These are phyloP conservation scores for Eueides isabella DNA, from an alignment of 1,140 invertebrate genomes.

Conservation along the genomic window DNA sequence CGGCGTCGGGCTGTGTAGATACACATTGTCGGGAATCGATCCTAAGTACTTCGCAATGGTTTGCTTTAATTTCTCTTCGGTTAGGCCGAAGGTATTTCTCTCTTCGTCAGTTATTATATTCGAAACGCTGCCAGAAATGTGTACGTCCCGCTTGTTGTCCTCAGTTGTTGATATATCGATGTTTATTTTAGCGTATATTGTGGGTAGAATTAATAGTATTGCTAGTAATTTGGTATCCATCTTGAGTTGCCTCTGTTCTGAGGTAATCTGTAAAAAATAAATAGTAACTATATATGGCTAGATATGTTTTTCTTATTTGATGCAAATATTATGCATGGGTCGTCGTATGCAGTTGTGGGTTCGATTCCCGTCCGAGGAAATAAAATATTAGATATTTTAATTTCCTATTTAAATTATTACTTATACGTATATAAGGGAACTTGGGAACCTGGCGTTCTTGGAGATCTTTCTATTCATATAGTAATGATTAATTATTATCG, in stretches of 20 bases:
- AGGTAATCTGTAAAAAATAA: neutral
- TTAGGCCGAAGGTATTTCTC: slow-evolving; percentile 40
- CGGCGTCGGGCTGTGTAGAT: slow-evolving; percentile 50
- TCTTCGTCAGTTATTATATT: slow-evolving; percentile 45
- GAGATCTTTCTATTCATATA: too few species aligned
- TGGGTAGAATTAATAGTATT: slow-evolving; percentile 38
- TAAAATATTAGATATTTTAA: too few species aligned
- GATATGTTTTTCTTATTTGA: too few species aligned
- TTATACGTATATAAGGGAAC: too few species aligned
- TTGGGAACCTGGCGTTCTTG: too few species aligned
- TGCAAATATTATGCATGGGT: too few species aligned
- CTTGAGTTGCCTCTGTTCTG: slow-evolving; percentile 25
- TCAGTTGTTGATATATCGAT: slow-evolving; percentile 38
- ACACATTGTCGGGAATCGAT: slow-evolving; percentile 45
- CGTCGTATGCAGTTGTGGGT: too few species aligned
- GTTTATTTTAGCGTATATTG: slow-evolving; percentile 44
- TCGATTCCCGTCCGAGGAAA: too few species aligned
- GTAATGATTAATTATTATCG: too few species aligned
- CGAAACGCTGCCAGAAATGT: slow-evolving; percentile 33
- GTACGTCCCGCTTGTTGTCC: slow-evolving; percentile 32
- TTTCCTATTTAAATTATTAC: too few species aligned
- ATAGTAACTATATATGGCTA: neutral
- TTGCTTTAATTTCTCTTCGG: slow-evolving; percentile 42
- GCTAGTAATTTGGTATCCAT: slow-evolving; percentile 42
- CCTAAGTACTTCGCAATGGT: slow-evolving; percentile 40